phyloP scores from a whole-genome alignment of 2,797 vertebrate genomes.

The Periparus ater region DNA sequence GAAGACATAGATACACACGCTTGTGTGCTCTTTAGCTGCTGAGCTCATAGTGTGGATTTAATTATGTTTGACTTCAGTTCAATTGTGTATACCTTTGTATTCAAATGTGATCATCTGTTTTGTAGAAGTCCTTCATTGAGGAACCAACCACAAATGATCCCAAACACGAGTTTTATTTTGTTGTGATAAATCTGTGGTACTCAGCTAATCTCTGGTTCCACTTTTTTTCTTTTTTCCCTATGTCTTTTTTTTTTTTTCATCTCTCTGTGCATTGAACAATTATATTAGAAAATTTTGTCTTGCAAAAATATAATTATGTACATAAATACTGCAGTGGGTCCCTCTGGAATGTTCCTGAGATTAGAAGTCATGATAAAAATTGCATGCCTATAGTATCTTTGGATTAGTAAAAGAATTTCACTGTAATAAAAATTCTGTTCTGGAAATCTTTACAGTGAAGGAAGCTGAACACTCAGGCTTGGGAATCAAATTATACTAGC shows the following conservation, averaged over 20 bases:
- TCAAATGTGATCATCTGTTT: not conserved
- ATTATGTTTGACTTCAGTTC: conserved; percentile 9
- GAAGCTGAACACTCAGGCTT: not conserved
- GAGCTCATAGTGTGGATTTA: not conserved
- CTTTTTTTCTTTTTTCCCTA: not conserved
- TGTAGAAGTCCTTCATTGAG: not conserved
- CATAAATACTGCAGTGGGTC: not conserved
- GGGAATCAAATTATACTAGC: not conserved
- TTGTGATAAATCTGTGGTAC: not conserved
- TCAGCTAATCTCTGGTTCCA: not conserved
- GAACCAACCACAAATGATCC: not conserved
- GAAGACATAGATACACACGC: not conserved
- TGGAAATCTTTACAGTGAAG: not conserved
- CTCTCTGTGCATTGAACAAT: not conserved
- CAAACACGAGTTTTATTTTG: not conserved
- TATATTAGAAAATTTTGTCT: not conserved
- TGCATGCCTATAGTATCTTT: not conserved
- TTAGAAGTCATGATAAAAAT: not conserved
- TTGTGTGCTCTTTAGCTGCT: not conserved
- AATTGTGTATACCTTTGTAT: not conserved
- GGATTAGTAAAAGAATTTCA: not conserved
- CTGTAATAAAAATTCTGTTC: not conserved
- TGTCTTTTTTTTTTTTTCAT: not conserved
- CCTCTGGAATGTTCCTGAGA: not conserved
- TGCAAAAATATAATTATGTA: not conserved